These are phyloP conservation scores for Ormyrus thymus DNA, from an alignment of 2,888 invertebrate species.

Conservation along the genomic window DNA sequence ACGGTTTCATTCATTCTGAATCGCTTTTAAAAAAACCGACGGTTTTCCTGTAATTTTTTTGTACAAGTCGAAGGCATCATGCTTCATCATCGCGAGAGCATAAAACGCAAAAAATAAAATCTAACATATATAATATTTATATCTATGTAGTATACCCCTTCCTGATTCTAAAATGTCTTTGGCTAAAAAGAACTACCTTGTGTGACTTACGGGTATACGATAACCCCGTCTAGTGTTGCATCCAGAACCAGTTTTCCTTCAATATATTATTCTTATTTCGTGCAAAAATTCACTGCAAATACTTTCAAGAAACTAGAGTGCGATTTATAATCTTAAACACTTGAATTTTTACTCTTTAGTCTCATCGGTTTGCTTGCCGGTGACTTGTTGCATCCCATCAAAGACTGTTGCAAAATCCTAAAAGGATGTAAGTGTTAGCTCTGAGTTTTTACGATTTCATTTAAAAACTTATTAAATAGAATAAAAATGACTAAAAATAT, in stretches of 20 bases:
- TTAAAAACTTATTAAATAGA: background rate
- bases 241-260: constrained; percentile 44
- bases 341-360: constrained; percentile 39
- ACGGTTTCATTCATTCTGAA: constrained; percentile 1
- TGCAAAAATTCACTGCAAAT: constrained; percentile 51
- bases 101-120: constrained; percentile 33
- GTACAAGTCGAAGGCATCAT: constrained; percentile 60
- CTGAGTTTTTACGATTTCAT: too few species aligned
- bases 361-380: constrained; percentile 42
- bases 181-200: constrained; percentile 52
- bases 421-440: background rate
- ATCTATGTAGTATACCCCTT: constrained; percentile 25
- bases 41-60: constrained; percentile 46
- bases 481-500: background rate
- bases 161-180: constrained; percentile 54
- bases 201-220: constrained; percentile 41
- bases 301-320: constrained; percentile 46
- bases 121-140: constrained; percentile 18
- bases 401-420: constrained; percentile 60
- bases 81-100: constrained; percentile 29
- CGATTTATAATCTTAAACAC: background rate
- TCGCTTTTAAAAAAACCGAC: constrained; percentile 36
- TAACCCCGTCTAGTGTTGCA: constrained; percentile 49
- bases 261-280: constrained; percentile 34
- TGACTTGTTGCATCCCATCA: constrained; percentile 43